Evolutionary conservation across 2,888 invertebrate genomes (phyloP).

Genomic region (Ischnura elegans): DNA sequence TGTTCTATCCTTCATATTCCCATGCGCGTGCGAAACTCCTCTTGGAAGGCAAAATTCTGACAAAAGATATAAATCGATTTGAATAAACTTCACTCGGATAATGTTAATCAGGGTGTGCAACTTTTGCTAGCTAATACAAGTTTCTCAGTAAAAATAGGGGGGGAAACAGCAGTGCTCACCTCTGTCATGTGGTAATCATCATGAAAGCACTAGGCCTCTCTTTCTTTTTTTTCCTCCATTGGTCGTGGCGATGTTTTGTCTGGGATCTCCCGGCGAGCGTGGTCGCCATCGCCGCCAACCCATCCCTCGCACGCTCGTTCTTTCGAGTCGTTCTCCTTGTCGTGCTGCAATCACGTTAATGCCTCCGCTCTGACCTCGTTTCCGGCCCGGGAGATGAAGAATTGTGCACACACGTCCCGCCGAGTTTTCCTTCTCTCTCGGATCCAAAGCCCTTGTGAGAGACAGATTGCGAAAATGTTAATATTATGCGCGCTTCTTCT

Average conservation of each 20-base stretch:
- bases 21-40: too few relatives aligned
- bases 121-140: too few relatives aligned
- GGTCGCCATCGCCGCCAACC: neutral
- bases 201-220: neutral
- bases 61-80: too few relatives aligned
- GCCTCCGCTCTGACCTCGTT: neutral
- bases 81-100: too few relatives aligned
- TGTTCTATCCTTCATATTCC: too few relatives aligned
- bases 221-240: neutral
- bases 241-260: neutral
- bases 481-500: neutral
- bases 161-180: too few relatives aligned
- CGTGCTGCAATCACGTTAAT: constrained; percentile 4
- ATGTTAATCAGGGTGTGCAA: too few relatives aligned
- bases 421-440: neutral
- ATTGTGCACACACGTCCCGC: too few relatives aligned
- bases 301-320: too few relatives aligned
- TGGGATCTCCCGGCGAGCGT: neutral
- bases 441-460: neutral
- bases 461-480: neutral
- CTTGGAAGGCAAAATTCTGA: too few relatives aligned
- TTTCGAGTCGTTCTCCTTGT: neutral
- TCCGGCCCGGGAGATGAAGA: neutral
- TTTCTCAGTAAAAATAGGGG: too few relatives aligned
- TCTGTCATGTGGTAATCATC: neutral